phyloP scores from a whole-genome alignment of 2,797 vertebrate species.

The Rhinophrynus dorsalis region DNA sequence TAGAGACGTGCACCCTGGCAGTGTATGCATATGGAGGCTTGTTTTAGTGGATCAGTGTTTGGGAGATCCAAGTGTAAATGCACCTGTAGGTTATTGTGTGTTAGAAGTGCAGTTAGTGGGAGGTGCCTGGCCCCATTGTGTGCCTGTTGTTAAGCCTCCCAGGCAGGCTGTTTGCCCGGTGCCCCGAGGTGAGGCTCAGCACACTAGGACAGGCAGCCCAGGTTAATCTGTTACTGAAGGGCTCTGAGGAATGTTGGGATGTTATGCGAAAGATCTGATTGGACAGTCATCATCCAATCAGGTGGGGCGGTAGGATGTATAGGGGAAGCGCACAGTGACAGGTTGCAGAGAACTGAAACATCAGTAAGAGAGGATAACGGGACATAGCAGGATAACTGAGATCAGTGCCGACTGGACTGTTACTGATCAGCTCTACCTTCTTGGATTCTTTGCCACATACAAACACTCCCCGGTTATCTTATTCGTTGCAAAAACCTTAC shows the following conservation, averaged over 20 bases:
- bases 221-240: constrained; percentile 60
- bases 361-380: not conserved
- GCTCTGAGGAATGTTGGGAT: constrained; percentile 54
- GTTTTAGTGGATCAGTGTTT: no score
- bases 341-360: not conserved
- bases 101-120: constrained; percentile 16
- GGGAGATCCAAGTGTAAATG: no score
- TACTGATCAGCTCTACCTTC: not conserved
- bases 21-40: no score
- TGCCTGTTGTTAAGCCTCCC: not conserved
- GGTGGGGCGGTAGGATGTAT: not conserved
- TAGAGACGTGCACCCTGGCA: no score
- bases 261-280: constrained; percentile 49
- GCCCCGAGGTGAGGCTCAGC: constrained; percentile 38
- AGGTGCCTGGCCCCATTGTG: constrained; percentile 23
- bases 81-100: no score
- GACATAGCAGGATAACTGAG: not conserved
- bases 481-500: no score
- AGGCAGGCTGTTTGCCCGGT: constrained; percentile 13
- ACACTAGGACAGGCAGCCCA: constrained; percentile 1
- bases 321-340: not conserved
- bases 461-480: no score
- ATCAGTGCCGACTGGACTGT: no score
- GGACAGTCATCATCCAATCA: constrained; percentile 51
- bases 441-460: no score